A percentile compares a stretch with the other conserved stretches of the same genome.
These are phyloP conservation scores for Hypocryptadius cinnamomeus DNA, from an alignment of 2,113 vertebrate species.

Conservation along the genomic window DNA sequence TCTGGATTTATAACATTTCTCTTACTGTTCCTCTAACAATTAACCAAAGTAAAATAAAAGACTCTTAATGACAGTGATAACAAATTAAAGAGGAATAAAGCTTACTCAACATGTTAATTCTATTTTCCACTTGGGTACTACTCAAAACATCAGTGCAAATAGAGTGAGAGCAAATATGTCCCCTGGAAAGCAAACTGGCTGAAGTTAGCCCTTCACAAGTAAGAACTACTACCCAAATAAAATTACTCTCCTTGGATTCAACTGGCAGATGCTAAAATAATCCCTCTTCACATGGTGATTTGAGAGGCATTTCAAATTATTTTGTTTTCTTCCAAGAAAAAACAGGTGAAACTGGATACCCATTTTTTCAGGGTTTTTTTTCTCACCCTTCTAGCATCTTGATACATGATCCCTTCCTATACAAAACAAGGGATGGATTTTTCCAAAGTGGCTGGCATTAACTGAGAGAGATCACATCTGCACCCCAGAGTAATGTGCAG, in stretches of 20 bases:
- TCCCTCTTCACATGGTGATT: neutral
- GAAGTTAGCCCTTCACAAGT: neutral
- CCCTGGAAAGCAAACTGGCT: neutral
- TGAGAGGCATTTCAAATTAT: neutral
- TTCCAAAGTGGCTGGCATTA: neutral
- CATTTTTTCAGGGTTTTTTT: neutral
- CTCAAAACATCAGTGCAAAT: constrained; percentile 26
- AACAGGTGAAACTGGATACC: neutral
- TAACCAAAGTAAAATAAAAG: constrained; percentile 45
- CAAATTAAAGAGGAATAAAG: constrained; percentile 64
- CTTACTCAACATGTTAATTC: constrained; percentile 57
- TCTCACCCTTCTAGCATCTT: neutral
- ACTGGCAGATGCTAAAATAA: neutral
- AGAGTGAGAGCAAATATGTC: neutral
- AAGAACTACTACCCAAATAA: neutral
- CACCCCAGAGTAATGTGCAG: neutral
- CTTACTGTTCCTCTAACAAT: neutral
- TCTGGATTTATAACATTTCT: neutral
- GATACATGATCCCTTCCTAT: neutral
- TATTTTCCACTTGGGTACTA: constrained; percentile 62
- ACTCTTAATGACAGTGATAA: constrained; percentile 16
- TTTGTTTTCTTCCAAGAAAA: neutral
- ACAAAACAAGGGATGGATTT: neutral
- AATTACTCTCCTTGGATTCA: constrained; percentile 1
- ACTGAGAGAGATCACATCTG: neutral